Conservation (phyloP, 2,888 invertebrate genomes). For the Coenonympha glycerion region DNA sequence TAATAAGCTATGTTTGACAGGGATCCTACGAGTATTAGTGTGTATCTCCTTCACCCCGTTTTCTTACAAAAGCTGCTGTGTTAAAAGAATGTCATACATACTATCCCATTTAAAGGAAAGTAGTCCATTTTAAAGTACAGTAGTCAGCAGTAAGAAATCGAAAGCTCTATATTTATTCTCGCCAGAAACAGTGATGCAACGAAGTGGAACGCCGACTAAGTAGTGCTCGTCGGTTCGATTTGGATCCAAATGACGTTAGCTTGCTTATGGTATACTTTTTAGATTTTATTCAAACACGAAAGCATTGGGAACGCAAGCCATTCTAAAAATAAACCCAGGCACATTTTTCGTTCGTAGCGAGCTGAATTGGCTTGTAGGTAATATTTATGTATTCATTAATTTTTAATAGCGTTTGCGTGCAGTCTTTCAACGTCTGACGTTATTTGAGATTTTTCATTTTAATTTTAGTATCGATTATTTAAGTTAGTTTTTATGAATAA, state of each 20-base stretch:
- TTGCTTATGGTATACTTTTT: background rate
- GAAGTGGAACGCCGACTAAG: constrained; percentile 1
- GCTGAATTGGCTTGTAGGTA: background rate
- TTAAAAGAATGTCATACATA: no score
- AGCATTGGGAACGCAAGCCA: background rate
- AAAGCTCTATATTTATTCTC: background rate
- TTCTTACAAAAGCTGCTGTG: no score
- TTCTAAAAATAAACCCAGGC: background rate
- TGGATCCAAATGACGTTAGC: background rate
- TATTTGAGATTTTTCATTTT: background rate
- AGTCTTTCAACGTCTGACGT: background rate
- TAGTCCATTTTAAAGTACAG: background rate
- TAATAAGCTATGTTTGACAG: no score
- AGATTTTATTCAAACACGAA: background rate
- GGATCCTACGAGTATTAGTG: no score
- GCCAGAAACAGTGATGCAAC: background rate
- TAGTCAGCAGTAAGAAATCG: background rate
- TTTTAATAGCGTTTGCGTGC: background rate
- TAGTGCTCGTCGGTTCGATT: background rate
- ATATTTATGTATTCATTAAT: background rate
- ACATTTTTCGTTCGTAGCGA: background rate
- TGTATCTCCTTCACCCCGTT: no score
- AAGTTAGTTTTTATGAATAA: no score
- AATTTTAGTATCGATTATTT: background rate
- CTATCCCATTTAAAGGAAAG: no score